A percentile compares a stretch with the other conserved stretches of the same genome.
These are phyloP conservation scores for Lomographa bimaculata DNA, from an alignment of 2,888 invertebrate genomes.

Conservation along the genomic window DNA sequence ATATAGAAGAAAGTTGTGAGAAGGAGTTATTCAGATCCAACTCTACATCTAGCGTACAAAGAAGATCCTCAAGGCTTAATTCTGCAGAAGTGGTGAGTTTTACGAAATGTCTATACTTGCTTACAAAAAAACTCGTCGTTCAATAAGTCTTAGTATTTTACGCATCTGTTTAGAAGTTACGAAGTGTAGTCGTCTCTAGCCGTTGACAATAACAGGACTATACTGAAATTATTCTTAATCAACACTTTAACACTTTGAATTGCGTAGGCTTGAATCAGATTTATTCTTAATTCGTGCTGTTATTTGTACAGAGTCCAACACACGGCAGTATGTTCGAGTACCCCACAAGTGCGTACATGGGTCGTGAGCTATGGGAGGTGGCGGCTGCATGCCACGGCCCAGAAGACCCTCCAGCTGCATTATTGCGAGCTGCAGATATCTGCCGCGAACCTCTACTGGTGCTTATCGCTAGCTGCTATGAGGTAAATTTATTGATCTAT, in stretches of 20 bases:
- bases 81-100: slow-evolving; percentile 68
- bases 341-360: slow-evolving; percentile 64
- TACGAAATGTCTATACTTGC: too few relatives aligned
- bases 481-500: too few relatives aligned
- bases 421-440: slow-evolving; percentile 82
- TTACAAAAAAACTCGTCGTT: too few relatives aligned
- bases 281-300: too few relatives aligned
- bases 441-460: slow-evolving; percentile 85
- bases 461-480: slow-evolving; percentile 87
- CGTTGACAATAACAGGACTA: too few relatives aligned
- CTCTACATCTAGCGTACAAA: slow-evolving; percentile 56
- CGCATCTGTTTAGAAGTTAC: too few relatives aligned
- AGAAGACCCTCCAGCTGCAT: slow-evolving; percentile 86
- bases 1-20: slow-evolving; percentile 62
- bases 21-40: slow-evolving; percentile 60
- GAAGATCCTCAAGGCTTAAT: slow-evolving; percentile 61
- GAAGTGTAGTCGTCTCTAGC: too few relatives aligned
- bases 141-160: too few relatives aligned
- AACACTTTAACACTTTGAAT: too few relatives aligned
- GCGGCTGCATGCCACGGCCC: slow-evolving; percentile 87
- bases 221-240: too few relatives aligned
- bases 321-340: slow-evolving; percentile 68
- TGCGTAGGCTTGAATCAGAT: too few relatives aligned
- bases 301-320: slow-evolving; percentile 44
- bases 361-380: slow-evolving; percentile 83